Evolutionary conservation across 2,888 invertebrate genomes (phyloP).

Genomic region (Thereva nobilitata): DNA sequence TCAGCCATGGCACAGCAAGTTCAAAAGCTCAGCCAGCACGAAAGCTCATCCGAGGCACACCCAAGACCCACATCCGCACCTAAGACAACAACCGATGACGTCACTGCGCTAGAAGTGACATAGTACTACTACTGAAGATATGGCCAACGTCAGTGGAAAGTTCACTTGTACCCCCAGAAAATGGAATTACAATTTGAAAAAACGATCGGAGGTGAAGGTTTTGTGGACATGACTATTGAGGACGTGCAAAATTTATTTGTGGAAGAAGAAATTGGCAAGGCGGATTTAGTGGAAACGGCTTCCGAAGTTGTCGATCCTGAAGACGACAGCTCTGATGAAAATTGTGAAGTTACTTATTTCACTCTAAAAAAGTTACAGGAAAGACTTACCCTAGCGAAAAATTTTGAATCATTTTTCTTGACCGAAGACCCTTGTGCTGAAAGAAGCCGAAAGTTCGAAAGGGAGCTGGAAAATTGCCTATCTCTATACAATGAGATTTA

Average conservation of each 20-base stretch:
- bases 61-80: too few species aligned
- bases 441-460: constrained; percentile 1
- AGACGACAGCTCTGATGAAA: neutral
- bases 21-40: too few species aligned
- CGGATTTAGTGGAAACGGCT: too few species aligned
- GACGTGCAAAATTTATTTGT: constrained; percentile 26
- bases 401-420: neutral
- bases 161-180: constrained; percentile 29
- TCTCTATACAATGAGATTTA: constrained; percentile 7
- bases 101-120: too few species aligned
- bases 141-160: constrained; percentile 31
- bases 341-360: neutral
- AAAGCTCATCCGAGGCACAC: too few species aligned
- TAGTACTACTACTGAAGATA: too few species aligned
- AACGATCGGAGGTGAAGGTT: constrained; percentile 34
- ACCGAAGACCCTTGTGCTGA: constrained; percentile 3
- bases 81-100: too few species aligned
- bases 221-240: constrained; percentile 33
- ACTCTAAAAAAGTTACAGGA: constrained; percentile 1
- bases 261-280: constrained; percentile 17
- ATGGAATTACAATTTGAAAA: constrained; percentile 29
- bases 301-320: too few species aligned
- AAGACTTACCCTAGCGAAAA: neutral
- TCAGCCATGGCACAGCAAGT: too few species aligned
- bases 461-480: constrained; percentile 2